Evolutionary conservation across 2,113 vertebrate species (phyloP).

Genomic region (Passer domesticus): DNA sequence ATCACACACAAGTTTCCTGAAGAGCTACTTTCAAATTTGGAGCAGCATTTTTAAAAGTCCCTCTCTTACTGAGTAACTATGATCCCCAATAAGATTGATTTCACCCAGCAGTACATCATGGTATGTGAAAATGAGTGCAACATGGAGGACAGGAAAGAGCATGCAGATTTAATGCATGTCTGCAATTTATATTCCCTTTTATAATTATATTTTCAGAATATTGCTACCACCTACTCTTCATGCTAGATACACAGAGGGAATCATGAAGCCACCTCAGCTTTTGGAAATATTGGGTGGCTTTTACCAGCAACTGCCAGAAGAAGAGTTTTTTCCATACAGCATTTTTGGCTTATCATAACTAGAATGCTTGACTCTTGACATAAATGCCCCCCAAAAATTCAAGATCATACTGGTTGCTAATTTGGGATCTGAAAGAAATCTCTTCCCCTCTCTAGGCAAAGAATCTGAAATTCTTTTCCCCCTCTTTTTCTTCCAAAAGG

Average conservation of each 20-base stretch:
- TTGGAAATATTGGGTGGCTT: not conserved
- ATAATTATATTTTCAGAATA: not conserved
- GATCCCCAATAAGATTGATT: not conserved
- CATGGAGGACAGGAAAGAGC: not conserved
- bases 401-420: not conserved
- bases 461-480: fast-evolving
- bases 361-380: not conserved
- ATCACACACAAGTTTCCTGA: not conserved
- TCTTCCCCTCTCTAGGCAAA: not conserved
- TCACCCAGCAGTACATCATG: not conserved
- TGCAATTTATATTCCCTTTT: not conserved
- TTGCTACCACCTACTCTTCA: not conserved
- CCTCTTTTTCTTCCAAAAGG: not conserved
- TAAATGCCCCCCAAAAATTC: not conserved
- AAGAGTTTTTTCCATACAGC: not conserved
- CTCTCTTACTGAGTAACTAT: not conserved
- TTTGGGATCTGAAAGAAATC: not conserved
- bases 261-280: not conserved
- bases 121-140: not conserved
- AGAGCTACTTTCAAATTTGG: not conserved
- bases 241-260: not conserved
- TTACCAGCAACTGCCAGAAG: not conserved
- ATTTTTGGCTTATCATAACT: not conserved
- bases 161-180: not conserved
- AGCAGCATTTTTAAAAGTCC: not conserved